These are phyloP conservation scores for Heliocidaris tuberculata DNA, from an alignment of 35 echinoderm and acorn worm species.

Conservation along the genomic window DNA sequence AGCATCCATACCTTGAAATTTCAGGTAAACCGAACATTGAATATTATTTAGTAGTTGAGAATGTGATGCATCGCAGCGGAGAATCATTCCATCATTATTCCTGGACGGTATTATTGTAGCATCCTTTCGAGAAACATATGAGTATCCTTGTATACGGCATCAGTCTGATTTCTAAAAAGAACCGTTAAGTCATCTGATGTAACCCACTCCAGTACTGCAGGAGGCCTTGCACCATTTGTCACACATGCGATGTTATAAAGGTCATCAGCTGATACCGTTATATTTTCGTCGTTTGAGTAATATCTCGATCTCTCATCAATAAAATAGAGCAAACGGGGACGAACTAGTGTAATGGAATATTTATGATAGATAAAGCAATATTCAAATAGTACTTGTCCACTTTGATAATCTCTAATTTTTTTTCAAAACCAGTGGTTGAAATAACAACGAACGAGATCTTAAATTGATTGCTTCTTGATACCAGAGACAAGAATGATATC, in stretches of 20 bases:
- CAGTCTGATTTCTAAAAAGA: background rate
- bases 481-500: no score
- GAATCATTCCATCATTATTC: no score
- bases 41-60: no score
- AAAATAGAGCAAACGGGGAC: background rate
- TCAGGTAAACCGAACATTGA: no score
- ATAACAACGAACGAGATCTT: no score
- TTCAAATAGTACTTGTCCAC: no score
- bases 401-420: no score
- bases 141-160: background rate
- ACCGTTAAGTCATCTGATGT: background rate
- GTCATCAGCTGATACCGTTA: background rate
- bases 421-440: no score
- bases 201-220: background rate
- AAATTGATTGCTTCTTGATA: no score
- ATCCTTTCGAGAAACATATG: background rate
- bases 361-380: no score
- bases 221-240: background rate
- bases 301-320: background rate
- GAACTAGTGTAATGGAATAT: background rate
- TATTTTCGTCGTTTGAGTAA: background rate
- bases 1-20: no score
- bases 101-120: background rate
- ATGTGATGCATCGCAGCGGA: no score
- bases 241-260: background rate